phyloP scores from a whole-genome alignment of 2,888 invertebrate genomes.

The Agrochola litura region DNA sequence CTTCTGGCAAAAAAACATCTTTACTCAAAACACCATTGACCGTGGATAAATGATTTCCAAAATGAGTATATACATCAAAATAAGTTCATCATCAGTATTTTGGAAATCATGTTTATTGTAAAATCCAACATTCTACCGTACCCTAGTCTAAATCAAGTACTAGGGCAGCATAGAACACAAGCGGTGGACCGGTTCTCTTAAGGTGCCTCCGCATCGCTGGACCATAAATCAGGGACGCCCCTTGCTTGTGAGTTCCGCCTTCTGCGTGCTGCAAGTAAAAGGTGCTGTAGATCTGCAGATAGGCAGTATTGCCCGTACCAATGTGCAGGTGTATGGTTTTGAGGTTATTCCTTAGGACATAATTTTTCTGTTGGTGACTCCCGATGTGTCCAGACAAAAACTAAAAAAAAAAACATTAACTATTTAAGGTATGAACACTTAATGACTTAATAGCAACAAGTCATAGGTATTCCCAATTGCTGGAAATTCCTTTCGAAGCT shows the following conservation, averaged over 20 bases:
- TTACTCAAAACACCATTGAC: no score
- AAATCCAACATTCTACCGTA: not conserved
- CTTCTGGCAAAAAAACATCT: no score
- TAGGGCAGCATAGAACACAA: conserved; percentile 26
- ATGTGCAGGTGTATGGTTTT: conserved; percentile 20
- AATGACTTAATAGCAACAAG: no score
- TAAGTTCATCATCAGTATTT: no score
- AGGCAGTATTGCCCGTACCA: conserved; percentile 4
- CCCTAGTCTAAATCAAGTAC: conserved; percentile 13
- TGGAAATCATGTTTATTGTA: no score
- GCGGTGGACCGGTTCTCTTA: conserved; percentile 50
- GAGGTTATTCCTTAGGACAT: not conserved
- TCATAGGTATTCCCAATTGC: not conserved
- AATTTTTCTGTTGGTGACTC: not conserved
- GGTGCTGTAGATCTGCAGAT: conserved; percentile 48
- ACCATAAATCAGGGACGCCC: conserved; percentile 67
- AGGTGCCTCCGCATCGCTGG: conserved; percentile 48
- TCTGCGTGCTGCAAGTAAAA: conserved; percentile 57
- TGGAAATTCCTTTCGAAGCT: not conserved
- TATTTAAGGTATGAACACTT: not conserved
- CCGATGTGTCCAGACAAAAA: not conserved
- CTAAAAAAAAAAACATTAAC: not conserved
- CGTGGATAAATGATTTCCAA: no score
- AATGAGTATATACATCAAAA: no score
- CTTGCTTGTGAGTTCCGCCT: conserved; percentile 65